Evolutionary conservation across 2,888 invertebrate species (phyloP), one percentile per base, ranked within the genome.

Genomic region (Leptinotarsa haldemani): DNA sequence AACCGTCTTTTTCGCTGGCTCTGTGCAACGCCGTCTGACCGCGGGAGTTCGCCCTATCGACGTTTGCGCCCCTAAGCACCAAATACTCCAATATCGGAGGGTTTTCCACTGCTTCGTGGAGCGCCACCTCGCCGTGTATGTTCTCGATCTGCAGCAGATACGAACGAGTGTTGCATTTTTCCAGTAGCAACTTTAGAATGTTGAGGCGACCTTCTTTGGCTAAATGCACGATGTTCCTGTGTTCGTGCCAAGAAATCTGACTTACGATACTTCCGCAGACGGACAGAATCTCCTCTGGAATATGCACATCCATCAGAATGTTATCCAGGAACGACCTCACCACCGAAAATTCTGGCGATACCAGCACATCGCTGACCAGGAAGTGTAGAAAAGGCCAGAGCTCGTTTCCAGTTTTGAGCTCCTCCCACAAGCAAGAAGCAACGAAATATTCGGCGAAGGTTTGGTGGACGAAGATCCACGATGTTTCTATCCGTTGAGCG

Each of bases 181-280:
- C 66, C 18, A 70, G 58, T 7, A 74, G 50, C 48, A 40, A 64
- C 63, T 13, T 58, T 67, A 52, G 53, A 50, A 53, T 69, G 66
- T 63, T 70, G 66, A 40, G 70, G 22, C 66, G 70, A 64, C 40
- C 70, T 65, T 25, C 73, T 46, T 46, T 70, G 52, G 20, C 69
- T 47, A 63, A 66, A 67, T 46, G 63, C 25, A 53, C 30, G 46
- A 22, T 16, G 40, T 69, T 70, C 13, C 40, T 46, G 47, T 47
- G 61, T 63, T 52, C 20, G 52, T 63, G 16, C 25, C 61, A 47
- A 47, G 66, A 20, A 63, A 69, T 52, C 15, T 25, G 30, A 40
- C 16, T 18, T 3, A 47, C 46, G 12, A 18, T 30, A 7, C 22
- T n/a, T n/a, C 46, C 48, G 25, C 30, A 52, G 46, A 61, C 20